phyloP scores from a whole-genome alignment of 2,888 invertebrate species.

The Sarcophaga rosellei region DNA sequence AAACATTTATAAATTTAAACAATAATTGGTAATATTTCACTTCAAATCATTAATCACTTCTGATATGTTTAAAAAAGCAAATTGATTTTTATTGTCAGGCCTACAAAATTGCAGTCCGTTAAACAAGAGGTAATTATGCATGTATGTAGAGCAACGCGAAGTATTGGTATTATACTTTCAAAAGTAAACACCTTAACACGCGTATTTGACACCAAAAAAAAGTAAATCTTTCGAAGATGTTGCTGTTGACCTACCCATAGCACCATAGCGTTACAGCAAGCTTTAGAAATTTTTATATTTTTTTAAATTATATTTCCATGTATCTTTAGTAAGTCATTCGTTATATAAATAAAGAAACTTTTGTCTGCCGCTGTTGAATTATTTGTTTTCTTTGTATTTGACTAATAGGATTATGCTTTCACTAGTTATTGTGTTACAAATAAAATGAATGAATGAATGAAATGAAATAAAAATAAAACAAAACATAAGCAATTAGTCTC shows the following conservation, averaged over 20 bases:
- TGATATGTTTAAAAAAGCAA: not conserved
- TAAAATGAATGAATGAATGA: constrained; percentile 19
- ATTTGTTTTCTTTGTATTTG: constrained; percentile 37
- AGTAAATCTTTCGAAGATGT: constrained; percentile 18
- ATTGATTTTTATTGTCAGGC: constrained; percentile 12
- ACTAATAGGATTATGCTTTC: constrained; percentile 62
- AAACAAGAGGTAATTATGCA: constrained; percentile 29
- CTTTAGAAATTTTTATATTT: constrained; percentile 24
- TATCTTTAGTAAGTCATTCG: constrained; percentile 32
- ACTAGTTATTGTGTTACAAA: constrained; percentile 39
- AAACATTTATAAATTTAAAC: not conserved
- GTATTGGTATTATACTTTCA: not conserved
- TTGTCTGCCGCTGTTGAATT: not conserved
- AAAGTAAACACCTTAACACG: constrained; percentile 44
- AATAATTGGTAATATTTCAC: constrained; percentile 25
- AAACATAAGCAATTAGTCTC: constrained; percentile 50
- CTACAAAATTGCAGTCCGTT: not conserved
- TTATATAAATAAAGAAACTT: constrained; percentile 24
- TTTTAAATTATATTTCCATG: not conserved
- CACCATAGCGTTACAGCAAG: not conserved
- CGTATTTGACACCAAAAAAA: constrained; percentile 43
- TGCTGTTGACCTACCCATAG: constrained; percentile 45
- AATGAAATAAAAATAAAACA: constrained; percentile 17
- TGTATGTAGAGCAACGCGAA: no score
- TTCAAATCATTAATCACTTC: constrained; percentile 49